These are phyloP conservation scores for Allophyes oxyacanthae DNA, from an alignment of 2,888 invertebrate species.

Conservation along the genomic window DNA sequence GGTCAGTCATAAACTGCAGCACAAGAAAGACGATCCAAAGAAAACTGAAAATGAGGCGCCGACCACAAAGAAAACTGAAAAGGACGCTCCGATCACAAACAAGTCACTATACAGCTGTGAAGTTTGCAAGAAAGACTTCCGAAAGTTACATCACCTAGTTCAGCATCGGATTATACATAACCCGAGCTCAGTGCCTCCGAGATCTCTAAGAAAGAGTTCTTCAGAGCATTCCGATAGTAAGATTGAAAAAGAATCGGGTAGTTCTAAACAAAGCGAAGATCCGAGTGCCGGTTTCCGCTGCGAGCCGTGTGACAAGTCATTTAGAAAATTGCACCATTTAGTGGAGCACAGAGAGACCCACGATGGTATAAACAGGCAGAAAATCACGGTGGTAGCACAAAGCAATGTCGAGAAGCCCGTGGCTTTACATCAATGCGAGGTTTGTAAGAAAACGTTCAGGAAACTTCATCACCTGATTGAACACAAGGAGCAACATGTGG, in stretches of 20 bases:
- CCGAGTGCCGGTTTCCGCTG: constrained; percentile 83
- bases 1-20: constrained; percentile 80
- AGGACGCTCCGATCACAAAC: constrained; percentile 46
- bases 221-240: constrained; percentile 74
- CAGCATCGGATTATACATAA: constrained; percentile 84
- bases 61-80: constrained; percentile 64
- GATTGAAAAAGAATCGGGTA: constrained; percentile 60
- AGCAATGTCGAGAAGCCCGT: constrained; percentile 61
- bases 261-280: constrained; percentile 72
- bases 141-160: constrained; percentile 84
- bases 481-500: constrained; percentile 84
- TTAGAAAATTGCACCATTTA: constrained; percentile 85
- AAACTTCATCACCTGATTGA: constrained; percentile 83
- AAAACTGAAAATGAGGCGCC: constrained; percentile 61
- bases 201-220: constrained; percentile 74
- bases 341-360: constrained; percentile 87
- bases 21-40: constrained; percentile 73
- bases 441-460: constrained; percentile 84
- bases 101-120: constrained; percentile 81
- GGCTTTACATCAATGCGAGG: constrained; percentile 75
- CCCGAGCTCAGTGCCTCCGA: constrained; percentile 61
- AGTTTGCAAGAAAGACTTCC: constrained; percentile 84
- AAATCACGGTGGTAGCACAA: constrained; percentile 54
- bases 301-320: constrained; percentile 86
- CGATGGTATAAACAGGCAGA: constrained; percentile 80